Percentiles rank a stretch among this genome's conserved stretches.
Evolutionary conservation across 2,888 invertebrate species (phyloP).

Genomic region (Crepidodera aurea): DNA sequence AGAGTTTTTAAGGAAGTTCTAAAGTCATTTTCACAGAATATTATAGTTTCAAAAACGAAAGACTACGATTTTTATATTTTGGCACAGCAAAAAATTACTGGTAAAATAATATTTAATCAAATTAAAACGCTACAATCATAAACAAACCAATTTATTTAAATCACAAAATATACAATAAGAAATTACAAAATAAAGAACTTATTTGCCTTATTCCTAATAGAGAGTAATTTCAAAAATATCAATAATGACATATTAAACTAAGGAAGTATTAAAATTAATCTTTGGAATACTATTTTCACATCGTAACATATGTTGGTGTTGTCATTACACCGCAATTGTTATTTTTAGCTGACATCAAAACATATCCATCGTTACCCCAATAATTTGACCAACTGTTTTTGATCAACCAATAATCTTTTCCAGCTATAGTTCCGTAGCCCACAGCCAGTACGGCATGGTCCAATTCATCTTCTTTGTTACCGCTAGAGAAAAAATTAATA

Average conservation of each 20-base stretch:
- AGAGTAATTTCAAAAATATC: background rate
- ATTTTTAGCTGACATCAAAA: conserved; percentile 86
- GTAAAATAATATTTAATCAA: too few relatives aligned
- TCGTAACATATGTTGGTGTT: conserved; percentile 83
- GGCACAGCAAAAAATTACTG: too few relatives aligned
- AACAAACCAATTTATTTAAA: background rate
- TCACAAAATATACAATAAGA: background rate
- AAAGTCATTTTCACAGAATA: too few relatives aligned
- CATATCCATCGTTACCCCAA: conserved; percentile 97
- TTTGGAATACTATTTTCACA: conserved; percentile 59
- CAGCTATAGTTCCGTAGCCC: conserved; percentile 86
- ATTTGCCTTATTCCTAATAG: background rate
- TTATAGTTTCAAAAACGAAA: too few relatives aligned
- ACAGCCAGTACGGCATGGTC: conserved; percentile 96
- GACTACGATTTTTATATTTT: too few relatives aligned
- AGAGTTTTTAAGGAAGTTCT: too few relatives aligned
- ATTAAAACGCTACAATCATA: too few relatives aligned
- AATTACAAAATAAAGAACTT: background rate
- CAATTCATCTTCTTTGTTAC: conserved; percentile 78
- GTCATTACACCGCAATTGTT: conserved; percentile 95
- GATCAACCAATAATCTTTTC: conserved; percentile 89
- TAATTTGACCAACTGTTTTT: conserved; percentile 98
- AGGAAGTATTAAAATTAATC: background rate
- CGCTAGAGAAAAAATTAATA: conserved; percentile 63
- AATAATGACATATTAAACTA: too few relatives aligned